Evolutionary conservation across 2,797 vertebrate species (phyloP), one percentile per base, ranked within the genome.

Genomic region (Phoeniculus purpureus): DNA sequence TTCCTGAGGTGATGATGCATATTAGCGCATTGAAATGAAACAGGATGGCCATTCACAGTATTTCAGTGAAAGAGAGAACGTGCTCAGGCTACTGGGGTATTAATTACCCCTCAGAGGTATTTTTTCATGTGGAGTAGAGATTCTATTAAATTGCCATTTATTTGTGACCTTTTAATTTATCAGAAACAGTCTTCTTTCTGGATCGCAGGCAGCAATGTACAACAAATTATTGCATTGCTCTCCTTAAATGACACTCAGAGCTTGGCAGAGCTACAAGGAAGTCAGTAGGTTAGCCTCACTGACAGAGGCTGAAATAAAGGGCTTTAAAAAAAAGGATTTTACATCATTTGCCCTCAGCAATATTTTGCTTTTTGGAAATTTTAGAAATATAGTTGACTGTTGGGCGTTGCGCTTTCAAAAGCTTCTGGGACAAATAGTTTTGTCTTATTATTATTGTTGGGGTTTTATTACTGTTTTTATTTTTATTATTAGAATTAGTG

Each of bases 111-210:
- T 67, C 76, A 66, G 61, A 81, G 77, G 82, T 84, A 91, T 29
- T 89, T 40, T 62, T 76, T 58, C 59, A 64, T 11, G 31, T 75
- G 73, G 55, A 74, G 23, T 62, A 58, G 43, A 66, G 86, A 79
- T 85, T 52, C 85, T 80, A 74, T 89, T 95, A 86, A 88, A 85
- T 80, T 93, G 62, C 54, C 50, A 80, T 91, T 64, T 89, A 74
- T 94, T 80, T 70, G 15, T 82, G 75, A 91, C 88, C 70, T 95
- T 37, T 93, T 92, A 74, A 51, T 70, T 74, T 90, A 65, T 91
- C 62, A 84, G 58, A 74, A 87, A 90, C 7, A 60, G 59, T 68
- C 61, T 52, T 88, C 51, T 26, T 92, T 80, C 73, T 87, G 8
- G 45, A 78, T 92, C 50, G 62, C 34, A 56, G 47, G 70, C 76